Percentiles rank a stretch among this genome's conserved stretches.
Evolutionary conservation across 2,113 vertebrate species (phyloP).

Genomic region (Petromus typicus): DNA sequence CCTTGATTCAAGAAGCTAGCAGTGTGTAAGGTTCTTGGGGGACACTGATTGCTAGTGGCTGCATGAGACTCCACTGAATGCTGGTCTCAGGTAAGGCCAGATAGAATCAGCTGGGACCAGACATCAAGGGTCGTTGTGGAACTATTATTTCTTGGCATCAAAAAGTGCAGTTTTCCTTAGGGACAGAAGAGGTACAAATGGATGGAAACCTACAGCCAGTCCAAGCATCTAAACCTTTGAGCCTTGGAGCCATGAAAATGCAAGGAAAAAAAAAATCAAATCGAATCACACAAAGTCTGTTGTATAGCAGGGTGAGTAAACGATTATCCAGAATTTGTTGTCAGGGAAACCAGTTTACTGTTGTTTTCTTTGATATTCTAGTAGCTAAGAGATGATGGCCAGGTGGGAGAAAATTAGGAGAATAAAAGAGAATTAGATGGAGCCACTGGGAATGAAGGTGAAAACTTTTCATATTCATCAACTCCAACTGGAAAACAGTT

Average conservation of each 20-base stretch:
- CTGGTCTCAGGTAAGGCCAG: background rate
- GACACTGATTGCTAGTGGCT: background rate
- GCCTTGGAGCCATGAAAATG: background rate
- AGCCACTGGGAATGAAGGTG: background rate
- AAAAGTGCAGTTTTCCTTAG: background rate
- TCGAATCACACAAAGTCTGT: background rate
- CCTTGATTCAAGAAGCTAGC: background rate
- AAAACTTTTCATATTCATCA: background rate
- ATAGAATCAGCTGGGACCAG: background rate
- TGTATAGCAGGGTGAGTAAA: background rate
- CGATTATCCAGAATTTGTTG: background rate
- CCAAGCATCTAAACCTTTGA: background rate
- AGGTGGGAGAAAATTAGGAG: constrained; percentile 4
- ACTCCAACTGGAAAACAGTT: background rate
- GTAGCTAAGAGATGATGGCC: background rate
- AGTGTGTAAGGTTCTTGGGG: background rate
- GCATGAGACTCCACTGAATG: background rate
- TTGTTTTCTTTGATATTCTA: constrained; percentile 11
- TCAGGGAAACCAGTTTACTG: background rate
- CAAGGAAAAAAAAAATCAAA: background rate
- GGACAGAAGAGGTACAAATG: background rate
- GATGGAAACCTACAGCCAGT: background rate
- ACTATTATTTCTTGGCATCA: background rate
- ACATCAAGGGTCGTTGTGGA: background rate
- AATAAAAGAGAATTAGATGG: background rate